Evolutionary conservation across 1,140 invertebrate species (phyloP).

Genomic region (Frieseomelitta varia): DNA sequence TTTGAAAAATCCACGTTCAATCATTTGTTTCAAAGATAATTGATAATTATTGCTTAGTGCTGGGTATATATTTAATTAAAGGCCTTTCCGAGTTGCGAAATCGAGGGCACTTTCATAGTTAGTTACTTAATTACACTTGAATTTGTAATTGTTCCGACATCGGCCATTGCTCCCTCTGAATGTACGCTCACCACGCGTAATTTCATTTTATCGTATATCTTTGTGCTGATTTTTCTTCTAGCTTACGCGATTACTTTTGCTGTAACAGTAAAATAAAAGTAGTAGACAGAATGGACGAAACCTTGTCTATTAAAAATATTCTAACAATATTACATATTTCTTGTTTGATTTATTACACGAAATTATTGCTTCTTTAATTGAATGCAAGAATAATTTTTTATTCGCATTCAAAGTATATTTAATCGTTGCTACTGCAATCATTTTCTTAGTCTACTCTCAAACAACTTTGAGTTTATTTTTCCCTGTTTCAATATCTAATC

Average conservation of each 20-base stretch:
- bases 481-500: neutral
- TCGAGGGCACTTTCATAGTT: neutral
- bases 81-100: neutral
- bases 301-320: neutral
- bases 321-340: neutral
- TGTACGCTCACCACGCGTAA: neutral
- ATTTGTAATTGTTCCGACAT: conserved; percentile 3
- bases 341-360: neutral
- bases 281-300: neutral
- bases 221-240: neutral
- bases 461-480: neutral
- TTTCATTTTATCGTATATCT: neutral
- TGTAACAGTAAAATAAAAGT: neutral
- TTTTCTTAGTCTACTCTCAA: neutral
- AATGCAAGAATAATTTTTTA: neutral
- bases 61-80: neutral
- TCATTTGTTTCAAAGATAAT: neutral
- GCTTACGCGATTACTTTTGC: neutral
- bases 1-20: neutral
- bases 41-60: neutral
- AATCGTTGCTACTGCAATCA: neutral
- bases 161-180: neutral
- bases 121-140: conserved; percentile 5
- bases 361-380: neutral
- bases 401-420: neutral